Percentiles rank a stretch among this genome's conserved stretches.
Evolutionary conservation across 2,113 vertebrate species (phyloP).

Genomic region (Willisornis vidua): DNA sequence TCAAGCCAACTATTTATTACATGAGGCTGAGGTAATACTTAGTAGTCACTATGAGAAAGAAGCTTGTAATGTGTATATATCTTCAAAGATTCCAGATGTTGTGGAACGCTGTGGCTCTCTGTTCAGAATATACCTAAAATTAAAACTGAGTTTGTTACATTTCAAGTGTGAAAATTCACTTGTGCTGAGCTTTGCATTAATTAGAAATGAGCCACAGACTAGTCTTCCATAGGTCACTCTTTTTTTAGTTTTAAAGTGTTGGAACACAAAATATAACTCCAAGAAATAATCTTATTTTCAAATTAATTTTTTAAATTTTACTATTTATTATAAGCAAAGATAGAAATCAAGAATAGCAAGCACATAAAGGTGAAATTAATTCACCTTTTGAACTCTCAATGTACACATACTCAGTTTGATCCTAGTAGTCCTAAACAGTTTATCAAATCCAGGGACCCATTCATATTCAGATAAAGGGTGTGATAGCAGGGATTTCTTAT

Average conservation of each 20-base stretch:
- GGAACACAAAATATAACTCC: not conserved
- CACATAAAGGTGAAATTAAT: not conserved
- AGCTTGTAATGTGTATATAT: not conserved
- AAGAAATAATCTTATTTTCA: not conserved
- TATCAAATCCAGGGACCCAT: slow-evolving; percentile 1
- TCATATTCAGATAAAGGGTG: slow-evolving; percentile 32
- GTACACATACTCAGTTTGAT: not conserved
- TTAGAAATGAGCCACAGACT: not conserved
- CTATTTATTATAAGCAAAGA: not conserved
- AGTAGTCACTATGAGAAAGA: not conserved
- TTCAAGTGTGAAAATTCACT: not conserved
- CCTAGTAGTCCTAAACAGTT: slow-evolving; percentile 2
- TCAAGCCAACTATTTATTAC: not conserved
- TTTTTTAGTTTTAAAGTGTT: not conserved
- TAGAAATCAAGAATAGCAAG: not conserved
- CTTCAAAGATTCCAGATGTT: not conserved
- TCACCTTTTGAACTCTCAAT: slow-evolving; percentile 26
- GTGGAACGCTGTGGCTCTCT: not conserved
- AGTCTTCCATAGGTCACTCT: not conserved
- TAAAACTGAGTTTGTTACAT: not conserved
- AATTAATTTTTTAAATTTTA: not conserved
- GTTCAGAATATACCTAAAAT: not conserved
- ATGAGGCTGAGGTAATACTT: not conserved
- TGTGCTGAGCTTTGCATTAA: not conserved
- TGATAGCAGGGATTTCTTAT: slow-evolving; percentile 27